Evolutionary conservation across 2,797 vertebrate species (phyloP).

Genomic region (Adrianichthys oophorus): DNA sequence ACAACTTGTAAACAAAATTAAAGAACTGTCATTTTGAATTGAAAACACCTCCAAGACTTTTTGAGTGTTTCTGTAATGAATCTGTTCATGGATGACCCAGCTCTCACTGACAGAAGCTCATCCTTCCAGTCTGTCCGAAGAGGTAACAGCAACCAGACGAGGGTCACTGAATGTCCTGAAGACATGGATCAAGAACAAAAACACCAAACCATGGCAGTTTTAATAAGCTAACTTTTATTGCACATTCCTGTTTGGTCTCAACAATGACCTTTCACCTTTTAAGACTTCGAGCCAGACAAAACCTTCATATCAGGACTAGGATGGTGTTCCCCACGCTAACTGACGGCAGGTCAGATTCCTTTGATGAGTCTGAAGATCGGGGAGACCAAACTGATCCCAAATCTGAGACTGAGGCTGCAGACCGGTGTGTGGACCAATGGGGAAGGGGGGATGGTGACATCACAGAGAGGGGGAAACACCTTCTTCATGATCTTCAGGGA

Average conservation of each 20-base stretch:
- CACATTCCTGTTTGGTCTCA: conserved; percentile 87
- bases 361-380: conserved; percentile 48
- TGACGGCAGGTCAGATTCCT: conserved; percentile 61
- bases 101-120: too few species aligned
- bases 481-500: conserved; percentile 41
- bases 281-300: conserved; percentile 60
- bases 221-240: conserved; percentile 86
- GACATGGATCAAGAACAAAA: conserved; percentile 46
- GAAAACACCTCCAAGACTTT: too few species aligned
- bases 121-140: too few species aligned
- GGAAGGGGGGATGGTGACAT: conserved; percentile 63
- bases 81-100: too few species aligned
- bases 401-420: conserved; percentile 52
- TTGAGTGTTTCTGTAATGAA: too few species aligned
- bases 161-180: conserved; percentile 28
- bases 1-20: too few species aligned
- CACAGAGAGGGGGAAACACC: conserved; percentile 43
- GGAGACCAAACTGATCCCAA: conserved; percentile 56
- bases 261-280: conserved; percentile 72
- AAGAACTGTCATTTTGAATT: too few species aligned
- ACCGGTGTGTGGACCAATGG: conserved; percentile 48
- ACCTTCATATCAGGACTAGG: conserved; percentile 55
- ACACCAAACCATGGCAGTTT: conserved; percentile 64
- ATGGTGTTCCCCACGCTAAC: conserved; percentile 49
- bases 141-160: too few species aligned